These are phyloP conservation scores for Semnornis frantzii DNA, from an alignment of 2,113 vertebrate genomes.

Conservation along the genomic window DNA sequence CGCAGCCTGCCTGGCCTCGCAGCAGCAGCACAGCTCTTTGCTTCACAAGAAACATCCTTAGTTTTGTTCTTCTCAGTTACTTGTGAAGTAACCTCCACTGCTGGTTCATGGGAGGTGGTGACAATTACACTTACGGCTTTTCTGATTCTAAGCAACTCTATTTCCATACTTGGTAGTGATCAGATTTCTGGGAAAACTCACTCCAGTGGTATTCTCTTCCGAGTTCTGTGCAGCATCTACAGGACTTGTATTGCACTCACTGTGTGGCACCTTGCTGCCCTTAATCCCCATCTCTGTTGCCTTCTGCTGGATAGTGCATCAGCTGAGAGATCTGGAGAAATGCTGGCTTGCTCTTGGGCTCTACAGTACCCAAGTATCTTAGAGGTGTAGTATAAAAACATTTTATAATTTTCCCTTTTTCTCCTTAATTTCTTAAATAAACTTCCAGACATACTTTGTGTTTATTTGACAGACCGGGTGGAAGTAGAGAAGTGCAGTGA, in stretches of 20 bases:
- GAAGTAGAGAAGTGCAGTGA: neutral
- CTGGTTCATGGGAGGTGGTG: neutral
- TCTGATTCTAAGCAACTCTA: neutral
- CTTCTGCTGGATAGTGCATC: neutral
- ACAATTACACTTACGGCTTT: neutral
- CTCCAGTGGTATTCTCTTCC: neutral
- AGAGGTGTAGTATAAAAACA: neutral
- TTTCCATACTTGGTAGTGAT: neutral
- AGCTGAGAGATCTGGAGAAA: neutral
- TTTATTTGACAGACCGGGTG: neutral
- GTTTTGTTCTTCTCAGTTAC: neutral
- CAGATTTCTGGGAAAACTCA: neutral
- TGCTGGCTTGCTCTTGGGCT: neutral
- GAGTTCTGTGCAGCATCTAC: neutral
- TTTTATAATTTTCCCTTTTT: neutral
- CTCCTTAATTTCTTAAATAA: neutral
- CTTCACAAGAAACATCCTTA: neutral
- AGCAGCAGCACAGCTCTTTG: rapidly evolving
- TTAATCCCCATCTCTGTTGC: neutral
- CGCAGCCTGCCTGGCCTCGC: neutral
- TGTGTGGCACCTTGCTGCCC: neutral
- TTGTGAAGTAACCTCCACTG: neutral
- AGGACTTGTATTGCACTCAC: neutral
- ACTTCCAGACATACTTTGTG: neutral
- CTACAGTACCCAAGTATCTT: neutral